Conservation (phyloP, 2,888 invertebrate genomes). For the Drosophila crucigera region DNA sequence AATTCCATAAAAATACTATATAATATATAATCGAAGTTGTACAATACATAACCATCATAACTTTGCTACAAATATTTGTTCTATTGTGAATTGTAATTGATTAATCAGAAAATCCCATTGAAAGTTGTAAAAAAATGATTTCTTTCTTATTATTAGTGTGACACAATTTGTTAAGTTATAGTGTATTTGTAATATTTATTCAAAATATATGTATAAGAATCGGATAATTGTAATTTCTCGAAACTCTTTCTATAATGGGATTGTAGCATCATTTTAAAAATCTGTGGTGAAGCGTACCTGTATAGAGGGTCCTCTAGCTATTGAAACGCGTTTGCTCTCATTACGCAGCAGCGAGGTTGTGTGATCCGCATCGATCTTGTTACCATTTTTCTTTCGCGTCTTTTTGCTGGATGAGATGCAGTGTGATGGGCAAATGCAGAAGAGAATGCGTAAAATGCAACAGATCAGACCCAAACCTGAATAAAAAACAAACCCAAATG, state of each 20-base stretch:
- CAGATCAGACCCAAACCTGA: conserved; percentile 91
- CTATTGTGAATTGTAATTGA: no score
- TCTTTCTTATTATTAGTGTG: no score
- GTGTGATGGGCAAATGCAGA: conserved; percentile 93
- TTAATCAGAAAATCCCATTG: not conserved
- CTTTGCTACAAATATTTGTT: not conserved
- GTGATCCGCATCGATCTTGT: conserved; percentile 85
- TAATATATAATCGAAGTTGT: not conserved
- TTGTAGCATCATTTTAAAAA: no score
- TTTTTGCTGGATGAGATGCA: conserved; percentile 90
- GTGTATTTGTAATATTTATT: no score
- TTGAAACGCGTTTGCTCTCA: conserved; percentile 85
- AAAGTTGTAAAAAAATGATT: not conserved
- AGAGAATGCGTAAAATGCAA: conserved; percentile 92
- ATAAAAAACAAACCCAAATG: not conserved
- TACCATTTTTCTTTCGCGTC: conserved; percentile 87
- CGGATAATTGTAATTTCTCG: no score
- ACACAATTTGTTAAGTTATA: no score
- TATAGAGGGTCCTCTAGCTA: conserved; percentile 82
- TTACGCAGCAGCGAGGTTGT: conserved; percentile 85
- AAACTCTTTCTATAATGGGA: no score
- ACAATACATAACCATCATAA: not conserved
- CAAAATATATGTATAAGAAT: no score
- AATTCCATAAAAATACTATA: not conserved
- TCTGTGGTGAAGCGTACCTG: conserved; percentile 65